Percentiles rank a stretch among this genome's conserved stretches.
Conservation (phyloP, 2,113 vertebrate genomes). For the Leucoraja erinaceus region DNA sequence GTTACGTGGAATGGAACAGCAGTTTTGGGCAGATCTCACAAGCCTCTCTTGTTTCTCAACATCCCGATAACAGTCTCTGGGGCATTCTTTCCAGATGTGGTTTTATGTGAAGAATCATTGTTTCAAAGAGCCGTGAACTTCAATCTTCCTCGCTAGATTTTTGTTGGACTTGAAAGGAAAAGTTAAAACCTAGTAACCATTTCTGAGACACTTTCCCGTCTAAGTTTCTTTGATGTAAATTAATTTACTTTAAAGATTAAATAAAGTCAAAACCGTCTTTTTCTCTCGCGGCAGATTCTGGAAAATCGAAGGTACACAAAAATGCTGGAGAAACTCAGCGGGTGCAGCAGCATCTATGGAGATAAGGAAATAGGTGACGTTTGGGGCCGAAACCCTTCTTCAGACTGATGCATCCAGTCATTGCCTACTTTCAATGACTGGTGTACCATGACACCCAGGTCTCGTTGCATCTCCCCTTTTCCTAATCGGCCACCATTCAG, state of each 20-base stretch:
- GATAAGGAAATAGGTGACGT: too few relatives aligned
- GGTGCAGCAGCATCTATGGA: too few relatives aligned
- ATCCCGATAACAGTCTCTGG: neutral
- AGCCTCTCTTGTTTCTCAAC: conserved; percentile 1
- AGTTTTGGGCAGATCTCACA: neutral
- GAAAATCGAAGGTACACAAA: too few relatives aligned
- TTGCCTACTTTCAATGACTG: too few relatives aligned
- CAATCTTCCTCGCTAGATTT: neutral
- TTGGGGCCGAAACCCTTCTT: too few relatives aligned
- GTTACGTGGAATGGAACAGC: neutral
- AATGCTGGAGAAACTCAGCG: too few relatives aligned
- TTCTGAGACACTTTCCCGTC: too few relatives aligned
- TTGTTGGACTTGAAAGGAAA: neutral
- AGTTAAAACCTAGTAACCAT: neutral
- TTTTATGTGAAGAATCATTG: neutral
- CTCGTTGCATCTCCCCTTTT: too few relatives aligned
- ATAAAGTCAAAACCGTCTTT: neutral
- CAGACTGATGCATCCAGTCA: too few relatives aligned
- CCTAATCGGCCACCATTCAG: too few relatives aligned
- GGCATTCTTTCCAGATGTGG: neutral
- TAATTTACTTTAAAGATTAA: neutral
- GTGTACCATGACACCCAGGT: too few relatives aligned
- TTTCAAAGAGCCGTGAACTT: neutral
- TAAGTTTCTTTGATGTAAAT: neutral
- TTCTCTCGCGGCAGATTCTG: too few relatives aligned